Percentiles rank a stretch among this genome's conserved stretches.
Evolutionary conservation across 2,888 invertebrate genomes (phyloP).

Genomic region (Pandemis corylana): DNA sequence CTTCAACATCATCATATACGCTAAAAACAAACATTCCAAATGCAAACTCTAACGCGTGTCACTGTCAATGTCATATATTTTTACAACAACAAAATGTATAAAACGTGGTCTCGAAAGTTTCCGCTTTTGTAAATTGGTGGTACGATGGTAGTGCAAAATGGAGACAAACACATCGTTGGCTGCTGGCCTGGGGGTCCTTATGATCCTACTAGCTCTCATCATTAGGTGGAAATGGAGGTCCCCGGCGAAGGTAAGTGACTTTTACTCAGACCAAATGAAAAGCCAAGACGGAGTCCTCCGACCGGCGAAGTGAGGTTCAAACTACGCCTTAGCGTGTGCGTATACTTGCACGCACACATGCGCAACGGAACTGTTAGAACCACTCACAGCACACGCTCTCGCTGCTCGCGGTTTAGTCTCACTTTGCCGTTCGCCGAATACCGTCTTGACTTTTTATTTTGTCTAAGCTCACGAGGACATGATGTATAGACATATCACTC

Average conservation of each 20-base stretch:
- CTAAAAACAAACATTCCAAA: constrained; percentile 48
- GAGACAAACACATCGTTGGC: constrained; percentile 57
- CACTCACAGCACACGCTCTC: no score
- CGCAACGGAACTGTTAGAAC: no score
- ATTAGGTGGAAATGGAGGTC: constrained; percentile 62
- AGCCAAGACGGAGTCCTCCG: no score
- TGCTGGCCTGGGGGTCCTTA: constrained; percentile 58
- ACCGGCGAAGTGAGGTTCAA: not conserved
- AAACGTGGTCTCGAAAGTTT: not conserved
- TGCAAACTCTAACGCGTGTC: constrained; percentile 48
- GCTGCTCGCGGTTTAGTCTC: no score
- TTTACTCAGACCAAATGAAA: not conserved
- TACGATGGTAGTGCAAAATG: constrained; percentile 54
- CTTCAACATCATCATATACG: not conserved
- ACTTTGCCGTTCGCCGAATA: no score
- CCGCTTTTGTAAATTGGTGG: constrained; percentile 33
- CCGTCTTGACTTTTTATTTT: no score
- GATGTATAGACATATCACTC: no score
- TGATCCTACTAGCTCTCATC: constrained; percentile 57
- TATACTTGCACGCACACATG: no score
- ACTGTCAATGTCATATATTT: constrained; percentile 20
- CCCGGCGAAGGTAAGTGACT: constrained; percentile 52
- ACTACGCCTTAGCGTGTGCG: no score
- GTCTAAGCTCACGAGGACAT: no score
- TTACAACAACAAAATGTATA: not conserved